Conservation (phyloP, 2,888 invertebrate genomes). For the Eupithecia abbreviata region DNA sequence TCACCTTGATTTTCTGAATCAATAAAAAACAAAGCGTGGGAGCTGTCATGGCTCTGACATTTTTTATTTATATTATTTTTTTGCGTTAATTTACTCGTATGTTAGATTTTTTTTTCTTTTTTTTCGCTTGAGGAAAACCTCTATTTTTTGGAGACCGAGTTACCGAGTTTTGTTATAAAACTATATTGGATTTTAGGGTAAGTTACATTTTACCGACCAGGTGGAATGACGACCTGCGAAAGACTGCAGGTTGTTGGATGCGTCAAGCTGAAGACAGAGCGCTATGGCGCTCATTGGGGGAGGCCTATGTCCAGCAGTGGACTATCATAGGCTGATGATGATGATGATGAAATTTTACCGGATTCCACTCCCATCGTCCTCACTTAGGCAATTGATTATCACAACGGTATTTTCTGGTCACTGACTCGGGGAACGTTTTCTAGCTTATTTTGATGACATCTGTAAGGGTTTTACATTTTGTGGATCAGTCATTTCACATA, state of each 20-base stretch:
- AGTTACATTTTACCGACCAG: neutral
- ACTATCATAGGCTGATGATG: too few relatives aligned
- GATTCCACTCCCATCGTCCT: neutral
- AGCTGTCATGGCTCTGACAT: neutral
- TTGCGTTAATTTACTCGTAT: neutral
- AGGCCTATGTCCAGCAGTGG: too few relatives aligned
- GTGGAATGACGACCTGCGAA: too few relatives aligned
- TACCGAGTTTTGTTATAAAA: neutral
- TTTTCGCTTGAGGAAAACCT: neutral
- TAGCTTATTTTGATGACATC: neutral
- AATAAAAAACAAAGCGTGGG: neutral
- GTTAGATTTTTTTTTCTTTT: neutral
- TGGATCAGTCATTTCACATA: neutral
- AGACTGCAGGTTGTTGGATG: too few relatives aligned
- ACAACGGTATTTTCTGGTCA: neutral
- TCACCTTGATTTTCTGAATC: neutral
- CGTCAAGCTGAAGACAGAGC: too few relatives aligned
- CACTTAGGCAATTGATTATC: neutral
- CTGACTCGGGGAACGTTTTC: neutral
- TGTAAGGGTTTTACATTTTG: neutral
- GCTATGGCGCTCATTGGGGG: too few relatives aligned
- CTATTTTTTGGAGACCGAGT: neutral
- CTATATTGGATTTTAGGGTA: neutral
- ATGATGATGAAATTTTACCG: neutral
- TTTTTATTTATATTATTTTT: neutral